Base-by-base conservation (phyloP, 2,888 invertebrate species). In the Drosophila anceps region DNA sequence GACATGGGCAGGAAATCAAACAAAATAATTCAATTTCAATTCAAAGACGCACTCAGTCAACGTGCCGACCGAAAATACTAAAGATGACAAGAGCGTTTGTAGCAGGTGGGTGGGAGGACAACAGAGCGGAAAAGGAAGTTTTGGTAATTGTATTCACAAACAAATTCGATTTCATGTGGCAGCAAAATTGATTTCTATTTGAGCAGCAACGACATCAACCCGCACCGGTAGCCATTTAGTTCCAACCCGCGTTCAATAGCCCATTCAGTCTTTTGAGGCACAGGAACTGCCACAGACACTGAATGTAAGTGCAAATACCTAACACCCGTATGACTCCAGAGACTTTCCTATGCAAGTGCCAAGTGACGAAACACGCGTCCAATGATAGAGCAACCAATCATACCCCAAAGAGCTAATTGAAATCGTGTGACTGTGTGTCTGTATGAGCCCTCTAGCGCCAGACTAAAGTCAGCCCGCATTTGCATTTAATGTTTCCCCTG, bases 11-110 rank as follows among this genome's bases (percentile, higher is more conserved):
- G 88, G 85, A 90, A 90, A 90, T 90, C 88, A 91, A 90, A 91
- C 81, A 86, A 85, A 90, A 91, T 90, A 89, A 89, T 91, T 91
- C 90, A 85, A 90, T 88, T 88, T 88, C 81, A 77, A 84, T 84
- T 82, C 85, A 87, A 90, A 89, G 88, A 81, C 75, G 72, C 73
- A 78, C 73, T 77, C 68, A 69, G 53, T 46, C 61, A 58, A 67
- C 58, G 33, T 39, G 48, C 51, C 51, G 55, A 51, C 58, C 37
- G 41, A 69, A 69, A 65, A 60, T 64, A 54, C 54, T 46, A 62
- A 71, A 81, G 61, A 61, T 65, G 76, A 59, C 72, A 76, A 46
- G 44, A 60, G 51, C 48, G 51, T 24, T 55, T 37, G 59, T 2
- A 33, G 31, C 13, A 13, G 33, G 33, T 33, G 29, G 27, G 15